Evolutionary conservation across 2,888 invertebrate genomes (phyloP), one percentile per base, ranked within the genome.

Genomic region (Dasypogon diadema): DNA sequence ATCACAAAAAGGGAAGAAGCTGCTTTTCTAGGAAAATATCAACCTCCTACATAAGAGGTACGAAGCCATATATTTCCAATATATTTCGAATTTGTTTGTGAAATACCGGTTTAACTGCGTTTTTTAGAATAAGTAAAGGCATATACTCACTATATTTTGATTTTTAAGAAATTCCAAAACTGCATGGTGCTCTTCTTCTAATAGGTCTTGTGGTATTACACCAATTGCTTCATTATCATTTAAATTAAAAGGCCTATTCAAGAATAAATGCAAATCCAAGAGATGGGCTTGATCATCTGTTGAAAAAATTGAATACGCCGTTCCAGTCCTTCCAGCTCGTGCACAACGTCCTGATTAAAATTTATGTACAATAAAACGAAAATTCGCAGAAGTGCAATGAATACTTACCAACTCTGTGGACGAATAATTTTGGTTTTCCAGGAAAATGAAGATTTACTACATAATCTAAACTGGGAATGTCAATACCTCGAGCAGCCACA

Each of bases 391-490:
- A 34, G 8, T 60, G 4, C 14, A 12, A 34, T 30, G 16, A 5
- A 14, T 42, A 87, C 92, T 88, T 83, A 94, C 98, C 99, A 77
- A 99, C 99, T 89, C 99, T 90, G 87, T 99, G 99, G 24, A 99
- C 95, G 87, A 98, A 99, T 21, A 99, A 88, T 86, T 99, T 99
- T 0, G 97, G 92, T 84, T 97, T 98, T 0, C 96, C 94, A 0
- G 99, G 99, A 84, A 99, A 99, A 88, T 99, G 95, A 82, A 92
- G 95, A 85, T 99, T 99, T 74, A 99, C 94, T 37, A 99, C 99
- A 79, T 93, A 96, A 83, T 99, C 99, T 79, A 99, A 87, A 77
- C 94, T 91, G 0, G 99, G 99, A 81, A 99, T 94, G 85, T 99
- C 99, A 76, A 99, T 93, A 79, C 99, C 99, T 83, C 99, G 89